These are phyloP conservation scores for Cosmopolites sordidus DNA, from an alignment of 2,888 invertebrate genomes.

Conservation along the genomic window DNA sequence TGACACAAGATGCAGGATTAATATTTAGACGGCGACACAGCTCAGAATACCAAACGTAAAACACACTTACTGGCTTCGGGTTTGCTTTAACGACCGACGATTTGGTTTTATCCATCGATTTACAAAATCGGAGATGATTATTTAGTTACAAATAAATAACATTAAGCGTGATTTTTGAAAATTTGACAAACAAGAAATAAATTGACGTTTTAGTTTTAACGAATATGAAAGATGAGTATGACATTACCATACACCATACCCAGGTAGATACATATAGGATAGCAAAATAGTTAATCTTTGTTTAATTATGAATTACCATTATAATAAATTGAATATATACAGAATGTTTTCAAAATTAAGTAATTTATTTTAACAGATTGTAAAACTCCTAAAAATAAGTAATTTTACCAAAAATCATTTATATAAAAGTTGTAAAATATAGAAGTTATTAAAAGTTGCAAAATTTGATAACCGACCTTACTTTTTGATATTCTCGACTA, in stretches of 20 bases:
- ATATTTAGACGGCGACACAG: conserved; percentile 45
- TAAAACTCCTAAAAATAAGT: too few species aligned
- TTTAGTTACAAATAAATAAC: conserved; percentile 24
- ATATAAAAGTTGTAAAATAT: too few species aligned
- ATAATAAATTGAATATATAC: too few species aligned
- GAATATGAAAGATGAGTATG: neutral
- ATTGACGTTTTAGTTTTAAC: conserved; percentile 17
- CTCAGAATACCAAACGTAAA: conserved; percentile 48
- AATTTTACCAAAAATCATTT: too few species aligned
- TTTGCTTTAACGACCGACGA: conserved; percentile 30
- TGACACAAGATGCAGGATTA: conserved; percentile 40
- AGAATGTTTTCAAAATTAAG: too few species aligned
- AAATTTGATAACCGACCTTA: too few species aligned
- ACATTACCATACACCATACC: neutral
- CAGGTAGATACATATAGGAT: neutral
- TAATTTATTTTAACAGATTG: too few species aligned
- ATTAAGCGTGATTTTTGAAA: conserved; percentile 19
- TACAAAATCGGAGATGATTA: neutral
- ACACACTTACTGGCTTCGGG: conserved; percentile 43
- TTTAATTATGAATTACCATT: neutral
- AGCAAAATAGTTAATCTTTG: neutral
- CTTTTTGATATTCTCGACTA: too few species aligned
- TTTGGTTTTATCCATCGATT: conserved; percentile 33
- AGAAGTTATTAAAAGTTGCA: too few species aligned
- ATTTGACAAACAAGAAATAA: conserved; percentile 20